Evolutionary conservation across 2,797 vertebrate genomes (phyloP).

Genomic region (Xyrichtys novacula): DNA sequence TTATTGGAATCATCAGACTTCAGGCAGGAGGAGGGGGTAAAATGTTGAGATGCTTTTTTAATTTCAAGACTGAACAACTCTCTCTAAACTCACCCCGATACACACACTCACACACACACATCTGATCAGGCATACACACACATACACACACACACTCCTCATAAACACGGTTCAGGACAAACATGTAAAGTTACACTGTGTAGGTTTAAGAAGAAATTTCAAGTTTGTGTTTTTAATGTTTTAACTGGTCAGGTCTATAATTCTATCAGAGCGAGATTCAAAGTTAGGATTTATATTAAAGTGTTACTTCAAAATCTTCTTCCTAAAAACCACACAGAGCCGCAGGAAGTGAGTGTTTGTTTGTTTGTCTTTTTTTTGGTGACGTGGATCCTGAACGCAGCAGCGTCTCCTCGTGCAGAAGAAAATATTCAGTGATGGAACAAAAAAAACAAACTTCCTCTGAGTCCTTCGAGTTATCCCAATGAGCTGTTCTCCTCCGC

Average conservation of each 20-base stretch:
- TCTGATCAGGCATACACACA: conserved; percentile 10
- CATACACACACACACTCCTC: not conserved
- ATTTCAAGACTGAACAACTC: conserved; percentile 51
- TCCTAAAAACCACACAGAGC: conserved; percentile 49
- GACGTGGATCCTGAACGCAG: conserved; percentile 56
- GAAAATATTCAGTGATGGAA: conserved; percentile 63
- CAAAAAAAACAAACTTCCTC: conserved; percentile 51
- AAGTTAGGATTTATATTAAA: conserved; percentile 21
- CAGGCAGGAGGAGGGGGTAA: conserved; percentile 35
- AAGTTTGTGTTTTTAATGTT: conserved; percentile 15
- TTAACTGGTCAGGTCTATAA: conserved; percentile 22
- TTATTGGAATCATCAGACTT: conserved; percentile 13
- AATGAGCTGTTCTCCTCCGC: conserved; percentile 39
- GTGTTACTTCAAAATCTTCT: conserved; percentile 30
- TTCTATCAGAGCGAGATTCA: conserved; percentile 6
- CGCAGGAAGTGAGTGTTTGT: conserved; percentile 38
- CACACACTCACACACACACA: conserved; percentile 22
- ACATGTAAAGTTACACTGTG: conserved; percentile 48
- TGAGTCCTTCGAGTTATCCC: conserved; percentile 71
- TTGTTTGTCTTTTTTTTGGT: conserved; percentile 32
- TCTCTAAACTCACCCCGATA: not conserved
- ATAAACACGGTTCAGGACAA: conserved; percentile 16
- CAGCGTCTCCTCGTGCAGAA: conserved; percentile 71
- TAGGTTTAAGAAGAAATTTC: conserved; percentile 41
- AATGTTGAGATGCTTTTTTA: conserved; percentile 69